Percentiles rank a stretch among this genome's conserved stretches.
These are phyloP conservation scores for Aproaerema taeniolella DNA, from an alignment of 2,888 invertebrate genomes.

Conservation along the genomic window DNA sequence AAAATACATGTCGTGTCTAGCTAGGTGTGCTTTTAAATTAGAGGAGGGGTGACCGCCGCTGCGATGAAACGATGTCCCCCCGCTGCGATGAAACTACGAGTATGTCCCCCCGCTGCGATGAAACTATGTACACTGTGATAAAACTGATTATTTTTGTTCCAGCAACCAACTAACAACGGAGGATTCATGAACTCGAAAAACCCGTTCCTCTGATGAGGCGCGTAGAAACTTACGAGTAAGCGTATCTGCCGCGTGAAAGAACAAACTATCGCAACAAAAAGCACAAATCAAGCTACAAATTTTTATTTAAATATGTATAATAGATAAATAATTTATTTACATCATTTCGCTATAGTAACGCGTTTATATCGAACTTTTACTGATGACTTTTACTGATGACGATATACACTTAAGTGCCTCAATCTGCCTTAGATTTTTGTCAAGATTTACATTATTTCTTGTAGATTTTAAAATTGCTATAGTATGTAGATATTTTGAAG, in stretches of 20 bases:
- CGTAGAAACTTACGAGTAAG: conserved; percentile 33
- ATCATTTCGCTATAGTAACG: conserved; percentile 14
- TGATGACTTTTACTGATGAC: conserved; percentile 30
- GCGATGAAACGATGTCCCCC: too few species aligned
- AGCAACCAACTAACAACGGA: conserved; percentile 57
- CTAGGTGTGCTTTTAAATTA: too few species aligned
- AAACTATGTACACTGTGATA: too few species aligned
- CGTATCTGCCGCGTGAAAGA: conserved; percentile 38
- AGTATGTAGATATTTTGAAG: conserved; percentile 15
- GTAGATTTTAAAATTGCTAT: conserved; percentile 18
- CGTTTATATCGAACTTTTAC: conserved; percentile 1
- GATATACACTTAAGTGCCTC: conserved; percentile 62
- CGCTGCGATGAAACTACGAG: too few species aligned
- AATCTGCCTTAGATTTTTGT: conserved; percentile 50
- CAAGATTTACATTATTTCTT: conserved; percentile 32
- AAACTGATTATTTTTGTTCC: too few species aligned
- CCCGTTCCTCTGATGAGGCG: conserved; percentile 61
- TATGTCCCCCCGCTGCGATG: too few species aligned
- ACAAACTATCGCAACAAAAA: conserved; percentile 55
- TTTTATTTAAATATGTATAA: conserved; percentile 39
- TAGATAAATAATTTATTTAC: conserved; percentile 43
- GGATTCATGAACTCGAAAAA: conserved; percentile 63
- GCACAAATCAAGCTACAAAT: conserved; percentile 70
- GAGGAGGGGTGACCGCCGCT: too few species aligned
- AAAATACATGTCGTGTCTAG: too few species aligned